A percentile compares a stretch with the other conserved stretches of the same genome.
These are phyloP conservation scores for Papilio aristodemus DNA, from an alignment of 1,140 invertebrate species.

Conservation along the genomic window DNA sequence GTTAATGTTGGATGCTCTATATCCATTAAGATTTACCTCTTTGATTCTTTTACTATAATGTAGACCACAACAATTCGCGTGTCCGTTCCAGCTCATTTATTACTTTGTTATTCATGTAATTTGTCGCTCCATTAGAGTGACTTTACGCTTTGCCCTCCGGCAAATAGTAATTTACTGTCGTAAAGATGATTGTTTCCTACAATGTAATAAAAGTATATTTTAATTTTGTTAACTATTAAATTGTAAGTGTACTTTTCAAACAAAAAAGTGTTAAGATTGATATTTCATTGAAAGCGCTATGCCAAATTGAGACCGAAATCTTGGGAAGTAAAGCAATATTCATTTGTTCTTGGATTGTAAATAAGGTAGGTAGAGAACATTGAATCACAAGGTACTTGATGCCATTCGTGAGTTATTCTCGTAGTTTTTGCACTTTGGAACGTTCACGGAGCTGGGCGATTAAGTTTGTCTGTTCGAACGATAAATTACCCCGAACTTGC, in stretches of 20 bases:
- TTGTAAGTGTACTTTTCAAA: background rate
- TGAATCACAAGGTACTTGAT: background rate
- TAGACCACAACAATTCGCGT: too few relatives aligned
- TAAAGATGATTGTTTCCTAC: background rate
- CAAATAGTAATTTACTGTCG: background rate
- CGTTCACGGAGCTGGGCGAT: constrained; percentile 3
- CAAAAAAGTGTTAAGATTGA: too few relatives aligned
- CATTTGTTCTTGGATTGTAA: background rate
- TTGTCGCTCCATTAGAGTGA: constrained; percentile 11
- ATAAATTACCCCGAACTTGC: constrained; percentile 3
- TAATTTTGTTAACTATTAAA: background rate
- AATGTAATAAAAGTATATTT: background rate
- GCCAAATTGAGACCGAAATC: background rate
- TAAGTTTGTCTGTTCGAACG: constrained; percentile 2
- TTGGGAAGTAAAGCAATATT: background rate
- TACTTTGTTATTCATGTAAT: constrained; percentile 3
- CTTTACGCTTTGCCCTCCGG: background rate
- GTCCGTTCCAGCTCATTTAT: background rate
- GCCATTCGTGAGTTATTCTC: background rate
- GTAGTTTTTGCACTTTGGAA: background rate
- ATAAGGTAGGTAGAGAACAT: background rate
- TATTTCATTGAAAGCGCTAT: too few relatives aligned
- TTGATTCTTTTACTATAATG: too few relatives aligned
- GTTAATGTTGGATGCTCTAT: too few relatives aligned
- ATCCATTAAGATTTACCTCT: too few relatives aligned